phyloP scores from a whole-genome alignment of 2,888 invertebrate genomes.

The Acleris laterana region DNA sequence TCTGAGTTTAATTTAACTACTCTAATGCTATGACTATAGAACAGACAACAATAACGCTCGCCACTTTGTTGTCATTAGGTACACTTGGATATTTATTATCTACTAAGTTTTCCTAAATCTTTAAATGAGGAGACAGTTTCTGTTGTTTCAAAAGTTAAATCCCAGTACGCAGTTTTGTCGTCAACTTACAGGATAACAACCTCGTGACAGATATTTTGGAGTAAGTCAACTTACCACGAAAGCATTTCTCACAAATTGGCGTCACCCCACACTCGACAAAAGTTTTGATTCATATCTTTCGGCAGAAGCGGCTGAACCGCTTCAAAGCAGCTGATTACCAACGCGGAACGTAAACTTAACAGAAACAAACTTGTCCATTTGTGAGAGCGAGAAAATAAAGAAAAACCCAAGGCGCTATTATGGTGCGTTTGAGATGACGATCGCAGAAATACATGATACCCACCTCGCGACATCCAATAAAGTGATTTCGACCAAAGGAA shows the following conservation, averaged over 20 bases:
- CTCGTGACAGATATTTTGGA: slow-evolving; percentile 67
- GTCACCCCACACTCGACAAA: slow-evolving; percentile 66
- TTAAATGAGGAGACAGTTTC: too few relatives aligned
- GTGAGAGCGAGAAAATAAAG: slow-evolving; percentile 1
- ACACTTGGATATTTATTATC: too few relatives aligned
- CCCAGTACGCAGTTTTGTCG: slow-evolving; percentile 56
- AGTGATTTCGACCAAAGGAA: slow-evolving; percentile 78
- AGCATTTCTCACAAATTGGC: slow-evolving; percentile 72
- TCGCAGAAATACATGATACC: slow-evolving; percentile 48
- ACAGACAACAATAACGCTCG: too few relatives aligned
- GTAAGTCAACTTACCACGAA: slow-evolving; percentile 67
- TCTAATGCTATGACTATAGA: too few relatives aligned
- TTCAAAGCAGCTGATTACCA: slow-evolving; percentile 23
- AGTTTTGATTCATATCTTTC: slow-evolving; percentile 69
- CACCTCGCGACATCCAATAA: slow-evolving; percentile 74
- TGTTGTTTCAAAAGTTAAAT: slow-evolving; percentile 14
- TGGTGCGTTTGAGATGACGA: slow-evolving; percentile 39
- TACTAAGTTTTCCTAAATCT: too few relatives aligned
- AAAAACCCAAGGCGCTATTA: not conserved
- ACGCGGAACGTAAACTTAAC: slow-evolving; percentile 2
- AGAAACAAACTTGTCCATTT: slow-evolving; percentile 13
- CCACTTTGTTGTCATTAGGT: too few relatives aligned
- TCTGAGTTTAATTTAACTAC: too few relatives aligned
- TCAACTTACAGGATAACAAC: slow-evolving; percentile 69
- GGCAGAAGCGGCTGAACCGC: slow-evolving; percentile 27